Conservation (phyloP, 2,888 invertebrate species). For the Ornithoptera priamus region DNA sequence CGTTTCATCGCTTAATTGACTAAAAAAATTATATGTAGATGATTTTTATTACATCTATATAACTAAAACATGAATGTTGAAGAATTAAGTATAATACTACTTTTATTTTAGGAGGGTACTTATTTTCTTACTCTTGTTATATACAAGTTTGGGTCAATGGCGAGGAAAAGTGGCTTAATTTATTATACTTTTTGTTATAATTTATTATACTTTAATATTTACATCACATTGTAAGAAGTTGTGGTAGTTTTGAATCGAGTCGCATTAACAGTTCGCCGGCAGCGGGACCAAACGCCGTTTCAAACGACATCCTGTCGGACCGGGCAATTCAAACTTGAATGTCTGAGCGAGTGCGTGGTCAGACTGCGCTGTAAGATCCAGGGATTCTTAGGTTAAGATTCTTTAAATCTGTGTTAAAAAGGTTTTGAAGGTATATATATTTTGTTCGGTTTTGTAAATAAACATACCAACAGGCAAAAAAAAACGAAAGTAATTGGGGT, state of each 20-base stretch:
- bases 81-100: no score
- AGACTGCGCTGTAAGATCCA: conserved; percentile 12
- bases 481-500: no score
- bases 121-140: no score
- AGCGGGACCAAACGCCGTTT: conserved; percentile 23
- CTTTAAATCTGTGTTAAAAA: neutral
- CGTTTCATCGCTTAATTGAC: no score
- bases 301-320: conserved; percentile 26
- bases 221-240: conserved; percentile 9
- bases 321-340: conserved; percentile 14
- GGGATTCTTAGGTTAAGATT: conserved; percentile 3
- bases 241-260: conserved; percentile 1
- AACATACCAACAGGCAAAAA: no score
- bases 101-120: no score
- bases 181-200: no score
- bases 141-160: no score
- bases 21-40: no score
- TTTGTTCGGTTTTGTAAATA: neutral
- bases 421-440: neutral
- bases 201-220: neutral
- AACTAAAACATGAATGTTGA: no score
- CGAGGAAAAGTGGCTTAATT: neutral
- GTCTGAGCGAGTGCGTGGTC: conserved; percentile 22
- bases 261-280: conserved; percentile 25
- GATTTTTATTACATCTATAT: no score